Conservation (phyloP, 2,888 invertebrate species). For the Rapana venosa region DNA sequence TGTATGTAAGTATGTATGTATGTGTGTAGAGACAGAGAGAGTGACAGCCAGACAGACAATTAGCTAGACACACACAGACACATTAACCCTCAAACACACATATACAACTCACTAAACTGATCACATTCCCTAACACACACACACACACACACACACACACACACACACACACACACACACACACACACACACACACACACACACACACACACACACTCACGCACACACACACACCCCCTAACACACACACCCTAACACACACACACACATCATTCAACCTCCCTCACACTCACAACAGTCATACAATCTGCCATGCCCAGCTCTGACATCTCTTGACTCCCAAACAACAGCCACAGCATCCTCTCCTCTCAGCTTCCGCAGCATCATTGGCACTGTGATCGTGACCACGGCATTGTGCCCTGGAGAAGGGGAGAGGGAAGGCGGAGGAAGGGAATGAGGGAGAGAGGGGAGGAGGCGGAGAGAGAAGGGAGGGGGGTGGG, state of each 20-base stretch:
- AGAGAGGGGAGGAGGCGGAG: too few relatives aligned
- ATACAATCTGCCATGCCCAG: too few relatives aligned
- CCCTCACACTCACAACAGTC: neutral
- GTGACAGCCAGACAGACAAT: neutral
- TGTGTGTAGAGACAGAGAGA: neutral
- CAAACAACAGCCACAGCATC: too few relatives aligned
- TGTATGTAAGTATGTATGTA: neutral
- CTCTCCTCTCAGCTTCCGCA: too few relatives aligned
- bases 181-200: conserved; percentile 25
- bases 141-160: neutral
- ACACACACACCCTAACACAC: neutral
- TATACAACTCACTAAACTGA: neutral
- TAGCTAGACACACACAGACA: neutral
- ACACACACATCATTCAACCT: neutral
- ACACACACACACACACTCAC: conserved; percentile 18
- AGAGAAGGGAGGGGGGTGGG: too few relatives aligned
- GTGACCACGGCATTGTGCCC: too few relatives aligned
- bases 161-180: conserved; percentile 10
- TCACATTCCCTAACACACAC: neutral
- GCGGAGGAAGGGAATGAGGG: too few relatives aligned
- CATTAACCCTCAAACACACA: neutral
- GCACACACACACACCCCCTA: neutral
- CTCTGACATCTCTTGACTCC: too few relatives aligned
- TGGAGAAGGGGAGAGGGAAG: too few relatives aligned
- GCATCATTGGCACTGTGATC: too few relatives aligned